Percentiles rank a stretch among this genome's conserved stretches.
Evolutionary conservation across 2,797 vertebrate species (phyloP).

Genomic region (Enteromius afrohamiltoni): DNA sequence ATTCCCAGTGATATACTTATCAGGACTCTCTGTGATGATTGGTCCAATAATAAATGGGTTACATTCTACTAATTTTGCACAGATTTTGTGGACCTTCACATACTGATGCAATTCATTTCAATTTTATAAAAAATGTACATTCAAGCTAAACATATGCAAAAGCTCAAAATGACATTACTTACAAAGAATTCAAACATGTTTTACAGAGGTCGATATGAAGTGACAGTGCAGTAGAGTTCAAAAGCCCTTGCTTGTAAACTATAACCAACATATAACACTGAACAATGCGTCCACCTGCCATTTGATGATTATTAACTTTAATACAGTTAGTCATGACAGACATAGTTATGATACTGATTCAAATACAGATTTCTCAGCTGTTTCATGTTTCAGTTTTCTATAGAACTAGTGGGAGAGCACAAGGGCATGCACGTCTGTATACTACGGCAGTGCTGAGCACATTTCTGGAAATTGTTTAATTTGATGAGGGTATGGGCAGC

Average conservation of each 20-base stretch:
- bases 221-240: not conserved
- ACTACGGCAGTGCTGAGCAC: slow-evolving; percentile 55
- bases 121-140: not conserved
- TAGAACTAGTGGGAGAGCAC: not conserved
- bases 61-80: not conserved
- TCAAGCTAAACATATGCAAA: not conserved
- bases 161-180: not conserved
- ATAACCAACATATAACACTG: not conserved
- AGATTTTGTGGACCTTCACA: not conserved
- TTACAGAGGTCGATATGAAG: not conserved
- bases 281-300: not conserved
- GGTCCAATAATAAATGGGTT: not conserved
- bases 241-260: not conserved
- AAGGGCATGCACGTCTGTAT: slow-evolving; percentile 60
- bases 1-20: not conserved
- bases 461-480: slow-evolving; percentile 63
- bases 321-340: not conserved
- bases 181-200: not conserved
- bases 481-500: slow-evolving; percentile 76
- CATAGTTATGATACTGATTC: not conserved
- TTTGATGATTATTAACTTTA: slow-evolving; percentile 4
- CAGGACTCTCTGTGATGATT: not conserved
- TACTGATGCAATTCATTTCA: not conserved
- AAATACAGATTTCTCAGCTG: not conserved
- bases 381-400: too few species aligned